These are phyloP conservation scores for Rhagium mordax DNA, from an alignment of 2,888 invertebrate genomes.

Conservation along the genomic window DNA sequence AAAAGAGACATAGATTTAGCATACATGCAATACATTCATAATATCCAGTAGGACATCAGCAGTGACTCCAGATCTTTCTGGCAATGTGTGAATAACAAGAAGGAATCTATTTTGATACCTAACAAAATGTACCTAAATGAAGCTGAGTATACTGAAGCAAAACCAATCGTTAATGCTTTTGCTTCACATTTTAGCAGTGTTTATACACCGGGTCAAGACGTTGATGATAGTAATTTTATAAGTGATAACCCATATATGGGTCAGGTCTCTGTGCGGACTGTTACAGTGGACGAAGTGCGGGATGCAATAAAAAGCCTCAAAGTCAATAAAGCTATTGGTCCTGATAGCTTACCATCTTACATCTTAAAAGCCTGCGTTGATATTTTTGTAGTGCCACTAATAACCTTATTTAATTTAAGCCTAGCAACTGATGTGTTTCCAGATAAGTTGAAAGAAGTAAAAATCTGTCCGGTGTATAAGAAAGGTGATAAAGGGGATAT, in stretches of 20 bases:
- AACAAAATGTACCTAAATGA: background rate
- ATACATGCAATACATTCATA: no score
- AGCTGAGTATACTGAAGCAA: background rate
- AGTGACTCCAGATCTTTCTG: background rate
- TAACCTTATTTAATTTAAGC: background rate
- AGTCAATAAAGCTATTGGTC: background rate
- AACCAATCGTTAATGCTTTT: conserved; percentile 1
- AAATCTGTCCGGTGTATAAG: background rate
- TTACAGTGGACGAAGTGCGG: background rate
- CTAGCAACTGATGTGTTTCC: background rate
- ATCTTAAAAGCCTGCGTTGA: background rate
- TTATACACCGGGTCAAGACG: background rate
- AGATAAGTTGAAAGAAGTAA: background rate
- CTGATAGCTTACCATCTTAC: background rate
- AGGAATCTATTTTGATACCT: background rate
- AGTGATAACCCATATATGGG: no score
- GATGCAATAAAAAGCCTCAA: background rate
- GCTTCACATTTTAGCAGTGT: background rate
- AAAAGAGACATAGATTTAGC: no score
- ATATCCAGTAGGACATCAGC: background rate
- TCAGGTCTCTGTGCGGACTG: no score
- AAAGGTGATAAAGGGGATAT: background rate
- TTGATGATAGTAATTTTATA: no score
- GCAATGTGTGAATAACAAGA: background rate
- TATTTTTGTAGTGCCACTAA: background rate